Base-by-base conservation (phyloP, 2,797 vertebrate species). In the Enteromius paludinosus region DNA sequence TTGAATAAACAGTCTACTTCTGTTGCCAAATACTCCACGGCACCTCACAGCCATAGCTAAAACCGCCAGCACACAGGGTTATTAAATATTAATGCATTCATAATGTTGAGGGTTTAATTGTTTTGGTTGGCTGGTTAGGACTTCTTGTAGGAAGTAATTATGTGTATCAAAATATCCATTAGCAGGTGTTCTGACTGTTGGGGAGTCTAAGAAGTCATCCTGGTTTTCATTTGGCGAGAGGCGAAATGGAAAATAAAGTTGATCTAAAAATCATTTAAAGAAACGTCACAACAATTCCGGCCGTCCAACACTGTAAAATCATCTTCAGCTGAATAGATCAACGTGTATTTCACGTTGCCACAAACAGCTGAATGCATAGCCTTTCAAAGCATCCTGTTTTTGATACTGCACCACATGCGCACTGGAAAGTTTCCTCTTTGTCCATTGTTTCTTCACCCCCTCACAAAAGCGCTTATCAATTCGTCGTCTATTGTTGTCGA, bases 41-140 rank as follows among this genome's bases (percentile, higher is more conserved):
- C 38, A 70, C 41, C 38, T 80, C 35, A 43, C 59, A 14, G 61
- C 61, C 43, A 33, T 33, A 10, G 10, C 25, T 71, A 33, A 15
- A 80, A 41, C 3, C 23, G 7, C 11, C 52, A 79, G 49, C 33
- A 43, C 43, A 23, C 45, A 14, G 35, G 33, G 33, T 54, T 59
- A 68, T 38, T 69, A 69, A 66, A 69, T 79, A 35, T 61, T 33
- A 61, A 20, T 41, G 17, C 8, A 61, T 71, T 70, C 35, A 71
- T 14, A 45, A 20, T 15, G 35, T 75, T 49, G 28, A 41, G 77
- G 45, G 45, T 68, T 9, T 68, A 66, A 38, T 56, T 66, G 28
- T 52, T 78, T 49, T 49, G 17, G 5, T 49, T 11, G 38, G 25
- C 41, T 45, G 62, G 61, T 54, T 15, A 38, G n/a, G 7, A 43